phyloP scores from a whole-genome alignment of 2,888 invertebrate genomes.

The Arctia plantaginis region DNA sequence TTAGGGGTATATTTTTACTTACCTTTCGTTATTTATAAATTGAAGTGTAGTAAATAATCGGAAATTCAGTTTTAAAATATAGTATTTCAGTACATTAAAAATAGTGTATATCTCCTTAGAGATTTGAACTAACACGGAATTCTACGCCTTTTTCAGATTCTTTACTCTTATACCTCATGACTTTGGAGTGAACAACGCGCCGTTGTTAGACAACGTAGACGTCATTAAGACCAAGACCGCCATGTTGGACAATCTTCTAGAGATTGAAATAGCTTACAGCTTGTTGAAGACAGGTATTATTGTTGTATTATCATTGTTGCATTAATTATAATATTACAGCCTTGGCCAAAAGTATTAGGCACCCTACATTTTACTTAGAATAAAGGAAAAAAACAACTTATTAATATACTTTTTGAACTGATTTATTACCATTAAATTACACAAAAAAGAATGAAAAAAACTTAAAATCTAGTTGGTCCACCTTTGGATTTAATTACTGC shows the following conservation, averaged over 20 bases:
- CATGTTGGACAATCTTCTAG: conserved; percentile 97
- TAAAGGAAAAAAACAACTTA: too few species aligned
- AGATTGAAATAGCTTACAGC: conserved; percentile 98
- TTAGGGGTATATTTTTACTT: too few species aligned
- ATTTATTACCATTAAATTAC: too few species aligned
- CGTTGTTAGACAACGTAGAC: conserved; percentile 91
- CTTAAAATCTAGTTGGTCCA: too few species aligned
- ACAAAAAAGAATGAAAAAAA: too few species aligned
- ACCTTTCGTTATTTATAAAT: not conserved
- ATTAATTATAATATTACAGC: too few species aligned
- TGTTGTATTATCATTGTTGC: not conserved
- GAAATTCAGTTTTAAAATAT: too few species aligned
- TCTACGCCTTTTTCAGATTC: conserved; percentile 84
- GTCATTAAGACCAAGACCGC: conserved; percentile 89
- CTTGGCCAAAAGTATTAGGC: too few species aligned
- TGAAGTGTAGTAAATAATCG: not conserved
- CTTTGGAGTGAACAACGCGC: conserved; percentile 94
- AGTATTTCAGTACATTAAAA: too few species aligned
- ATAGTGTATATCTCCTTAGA: not conserved
- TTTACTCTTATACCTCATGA: conserved; percentile 98
- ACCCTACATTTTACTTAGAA: too few species aligned
- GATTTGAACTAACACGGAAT: not conserved
- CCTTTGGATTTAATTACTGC: too few species aligned
- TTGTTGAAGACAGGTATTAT: conserved; percentile 89
- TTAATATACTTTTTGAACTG: too few species aligned